These are phyloP conservation scores for Isotomurus palustris DNA, from an alignment of 2,888 invertebrate species.

Conservation along the genomic window DNA sequence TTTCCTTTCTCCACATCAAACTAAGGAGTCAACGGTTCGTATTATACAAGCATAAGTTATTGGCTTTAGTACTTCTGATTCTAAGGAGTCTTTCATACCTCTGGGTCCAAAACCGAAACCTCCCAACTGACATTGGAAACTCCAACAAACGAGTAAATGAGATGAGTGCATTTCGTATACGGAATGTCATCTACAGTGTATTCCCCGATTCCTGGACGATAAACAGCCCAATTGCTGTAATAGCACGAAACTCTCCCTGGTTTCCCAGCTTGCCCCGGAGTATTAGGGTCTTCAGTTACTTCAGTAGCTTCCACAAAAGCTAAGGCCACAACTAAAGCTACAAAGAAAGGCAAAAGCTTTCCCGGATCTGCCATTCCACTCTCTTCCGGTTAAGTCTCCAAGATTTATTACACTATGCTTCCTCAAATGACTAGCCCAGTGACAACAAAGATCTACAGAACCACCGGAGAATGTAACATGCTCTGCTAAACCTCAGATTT, in stretches of 20 bases:
- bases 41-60: too few species aligned
- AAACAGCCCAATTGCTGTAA: constrained; percentile 79
- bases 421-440: background rate
- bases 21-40: too few species aligned
- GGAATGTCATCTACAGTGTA: constrained; percentile 82
- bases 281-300: constrained; percentile 26
- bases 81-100: constrained; percentile 54
- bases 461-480: too few species aligned
- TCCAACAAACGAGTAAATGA: constrained; percentile 84
- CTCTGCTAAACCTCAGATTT: background rate
- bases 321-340: background rate
- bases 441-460: too few species aligned
- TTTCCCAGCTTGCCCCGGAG: constrained; percentile 38
- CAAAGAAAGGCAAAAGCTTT: background rate
- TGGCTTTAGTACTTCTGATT: background rate
- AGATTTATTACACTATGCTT: background rate
- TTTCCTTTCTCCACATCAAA: constrained; percentile 45
- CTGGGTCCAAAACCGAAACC: constrained; percentile 73
- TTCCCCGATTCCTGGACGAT: constrained; percentile 73
- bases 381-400: constrained; percentile 2
- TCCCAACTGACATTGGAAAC: constrained; percentile 72
- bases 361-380: background rate
- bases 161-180: constrained; percentile 74
- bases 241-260: constrained; percentile 53
- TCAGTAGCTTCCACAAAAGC: too few species aligned